Conservation (phyloP, 2,797 vertebrate genomes). For the Cryptoblepharus egeriae region DNA sequence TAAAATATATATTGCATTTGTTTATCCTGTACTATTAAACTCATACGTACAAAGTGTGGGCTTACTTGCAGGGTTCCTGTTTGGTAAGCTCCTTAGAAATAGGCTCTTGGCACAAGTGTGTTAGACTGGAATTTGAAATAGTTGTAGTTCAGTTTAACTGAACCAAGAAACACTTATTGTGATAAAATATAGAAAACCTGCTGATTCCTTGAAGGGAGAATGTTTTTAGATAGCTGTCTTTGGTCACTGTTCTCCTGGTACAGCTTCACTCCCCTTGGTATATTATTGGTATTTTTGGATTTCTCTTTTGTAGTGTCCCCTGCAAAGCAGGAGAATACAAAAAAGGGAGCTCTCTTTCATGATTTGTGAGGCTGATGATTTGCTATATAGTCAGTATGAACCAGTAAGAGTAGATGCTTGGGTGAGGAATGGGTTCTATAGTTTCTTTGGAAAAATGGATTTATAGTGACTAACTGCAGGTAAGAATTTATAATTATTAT, state of each 20-base stretch:
- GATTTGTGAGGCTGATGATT: rapidly evolving
- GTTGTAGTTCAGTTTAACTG: slow-evolving; percentile 47
- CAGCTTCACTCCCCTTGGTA: slow-evolving; percentile 28
- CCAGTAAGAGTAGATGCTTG: neutral
- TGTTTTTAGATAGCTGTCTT: slow-evolving; percentile 19
- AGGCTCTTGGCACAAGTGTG: slow-evolving; percentile 43
- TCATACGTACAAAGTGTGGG: slow-evolving; percentile 49
- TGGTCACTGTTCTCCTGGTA: neutral
- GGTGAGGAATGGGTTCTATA: neutral
- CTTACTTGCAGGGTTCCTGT: slow-evolving; percentile 45
- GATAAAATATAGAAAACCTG: slow-evolving; percentile 34
- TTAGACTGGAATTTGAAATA: slow-evolving; percentile 51
- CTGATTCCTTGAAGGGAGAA: slow-evolving; percentile 1
- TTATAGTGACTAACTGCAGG: neutral
- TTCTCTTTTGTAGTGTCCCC: slow-evolving; percentile 16
- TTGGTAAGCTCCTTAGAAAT: slow-evolving; percentile 56
- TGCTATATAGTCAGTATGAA: neutral
- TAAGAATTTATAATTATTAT: neutral
- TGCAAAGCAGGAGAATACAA: slow-evolving; percentile 21
- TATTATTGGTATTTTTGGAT: slow-evolving; percentile 34
- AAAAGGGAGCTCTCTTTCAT: slow-evolving; percentile 36
- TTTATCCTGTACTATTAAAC: slow-evolving; percentile 43
- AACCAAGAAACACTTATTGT: neutral
- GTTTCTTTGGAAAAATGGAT: neutral
- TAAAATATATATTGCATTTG: neutral